Conservation (phyloP, 2,888 invertebrate genomes). For the Nomada lathburiana region DNA sequence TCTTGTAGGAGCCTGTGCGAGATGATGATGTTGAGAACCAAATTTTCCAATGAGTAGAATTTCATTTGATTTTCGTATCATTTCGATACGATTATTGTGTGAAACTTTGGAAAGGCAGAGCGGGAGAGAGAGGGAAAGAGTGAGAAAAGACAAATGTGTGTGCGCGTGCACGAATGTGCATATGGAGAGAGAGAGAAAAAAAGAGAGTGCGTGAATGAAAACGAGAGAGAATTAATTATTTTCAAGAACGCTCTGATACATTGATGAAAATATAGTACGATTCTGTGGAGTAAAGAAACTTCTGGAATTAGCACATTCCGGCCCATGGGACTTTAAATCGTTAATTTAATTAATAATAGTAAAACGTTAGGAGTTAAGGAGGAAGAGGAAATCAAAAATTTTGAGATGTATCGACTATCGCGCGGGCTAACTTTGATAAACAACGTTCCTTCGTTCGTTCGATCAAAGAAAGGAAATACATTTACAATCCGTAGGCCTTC, state of each 20-base stretch:
- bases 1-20: constrained; percentile 49
- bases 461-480: background rate
- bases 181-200: constrained; percentile 27
- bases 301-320: constrained; percentile 50
- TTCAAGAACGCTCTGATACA: constrained; percentile 44
- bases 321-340: constrained; percentile 60
- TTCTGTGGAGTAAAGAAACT: constrained; percentile 35
- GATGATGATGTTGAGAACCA: constrained; percentile 51
- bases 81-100: constrained; percentile 68
- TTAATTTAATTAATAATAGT: constrained; percentile 27
- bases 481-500: constrained; percentile 26
- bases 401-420: constrained; percentile 3
- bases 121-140: constrained; percentile 39
- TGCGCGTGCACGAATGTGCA: constrained; percentile 22
- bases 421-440: constrained; percentile 12
- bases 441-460: background rate
- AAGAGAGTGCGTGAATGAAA: constrained; percentile 45
- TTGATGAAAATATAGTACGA: constrained; percentile 50
- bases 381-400: constrained; percentile 32
- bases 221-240: constrained; percentile 63
- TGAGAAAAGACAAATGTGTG: constrained; percentile 33
- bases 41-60: constrained; percentile 68
- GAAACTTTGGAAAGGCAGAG: constrained; percentile 46
- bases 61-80: constrained; percentile 69
- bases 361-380: constrained; percentile 25